Conservation (phyloP, 2,888 invertebrate species). For the Strigamia maritima region DNA sequence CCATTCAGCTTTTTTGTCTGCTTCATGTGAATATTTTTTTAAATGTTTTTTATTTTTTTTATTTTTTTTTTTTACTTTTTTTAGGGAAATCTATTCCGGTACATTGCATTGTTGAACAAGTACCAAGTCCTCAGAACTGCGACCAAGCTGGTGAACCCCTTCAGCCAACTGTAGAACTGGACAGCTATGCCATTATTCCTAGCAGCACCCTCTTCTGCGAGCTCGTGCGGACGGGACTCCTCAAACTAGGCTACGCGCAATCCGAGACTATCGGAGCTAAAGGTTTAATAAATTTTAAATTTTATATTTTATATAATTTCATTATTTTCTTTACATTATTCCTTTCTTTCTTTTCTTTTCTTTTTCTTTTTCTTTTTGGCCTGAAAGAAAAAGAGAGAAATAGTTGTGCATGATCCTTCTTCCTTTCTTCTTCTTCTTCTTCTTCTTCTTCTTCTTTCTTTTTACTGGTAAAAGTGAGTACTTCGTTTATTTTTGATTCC, state of each 20-base stretch:
- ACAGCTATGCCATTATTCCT: slow-evolving; percentile 94
- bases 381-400: not conserved
- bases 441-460: not conserved
- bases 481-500: not conserved
- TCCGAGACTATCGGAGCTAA: slow-evolving; percentile 54
- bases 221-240: slow-evolving; percentile 84
- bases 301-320: not conserved
- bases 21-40: not conserved
- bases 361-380: not conserved
- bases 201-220: slow-evolving; percentile 83
- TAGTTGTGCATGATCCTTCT: not conserved
- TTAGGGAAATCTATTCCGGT: slow-evolving; percentile 85
- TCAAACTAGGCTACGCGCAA: slow-evolving; percentile 79
- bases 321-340: not conserved
- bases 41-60: not conserved
- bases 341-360: not conserved
- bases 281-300: slow-evolving; percentile 50
- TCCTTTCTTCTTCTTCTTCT: not conserved
- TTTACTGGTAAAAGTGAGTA: not conserved
- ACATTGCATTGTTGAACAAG: slow-evolving; percentile 84
- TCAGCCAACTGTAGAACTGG: slow-evolving; percentile 72
- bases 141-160: slow-evolving; percentile 46
- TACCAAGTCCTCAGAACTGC: slow-evolving; percentile 44
- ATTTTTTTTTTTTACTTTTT: slow-evolving; percentile 45
- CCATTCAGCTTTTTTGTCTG: not conserved